phyloP scores from a whole-genome alignment of 2,113 vertebrate species.

The Muntiacus reevesi region DNA sequence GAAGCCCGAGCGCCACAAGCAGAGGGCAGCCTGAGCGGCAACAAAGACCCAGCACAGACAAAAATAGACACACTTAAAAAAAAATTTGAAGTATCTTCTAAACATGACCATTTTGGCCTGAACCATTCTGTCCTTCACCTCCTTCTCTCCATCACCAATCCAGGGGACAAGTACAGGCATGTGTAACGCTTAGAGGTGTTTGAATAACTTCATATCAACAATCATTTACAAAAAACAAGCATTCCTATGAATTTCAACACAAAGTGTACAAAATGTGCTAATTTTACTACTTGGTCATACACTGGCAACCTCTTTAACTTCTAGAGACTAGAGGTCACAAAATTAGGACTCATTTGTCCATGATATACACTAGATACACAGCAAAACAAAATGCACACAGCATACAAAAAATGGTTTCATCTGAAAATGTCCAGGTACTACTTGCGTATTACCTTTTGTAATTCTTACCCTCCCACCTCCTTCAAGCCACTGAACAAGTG shows the following conservation, averaged over 20 bases:
- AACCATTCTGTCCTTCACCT: neutral
- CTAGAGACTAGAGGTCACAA: neutral
- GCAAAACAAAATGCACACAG: neutral
- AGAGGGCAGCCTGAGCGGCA: neutral
- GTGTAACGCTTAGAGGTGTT: neutral
- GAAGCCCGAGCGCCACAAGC: rapidly evolving
- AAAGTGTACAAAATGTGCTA: neutral
- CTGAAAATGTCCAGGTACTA: neutral
- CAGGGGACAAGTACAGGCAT: neutral
- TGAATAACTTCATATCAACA: neutral
- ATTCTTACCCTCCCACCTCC: neutral
- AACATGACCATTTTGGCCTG: neutral
- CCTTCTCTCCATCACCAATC: neutral
- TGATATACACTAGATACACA: neutral
- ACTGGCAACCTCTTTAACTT: neutral
- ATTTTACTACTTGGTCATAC: neutral
- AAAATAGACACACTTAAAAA: neutral
- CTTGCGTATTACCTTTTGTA: neutral
- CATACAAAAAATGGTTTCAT: neutral
- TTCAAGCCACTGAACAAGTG: neutral
- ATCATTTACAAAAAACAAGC: neutral
- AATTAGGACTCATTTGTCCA: neutral
- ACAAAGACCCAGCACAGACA: neutral
- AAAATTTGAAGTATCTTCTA: neutral
- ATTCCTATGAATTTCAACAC: neutral